Conservation (phyloP, 2,113 vertebrate species). For the Aix galericulata region DNA sequence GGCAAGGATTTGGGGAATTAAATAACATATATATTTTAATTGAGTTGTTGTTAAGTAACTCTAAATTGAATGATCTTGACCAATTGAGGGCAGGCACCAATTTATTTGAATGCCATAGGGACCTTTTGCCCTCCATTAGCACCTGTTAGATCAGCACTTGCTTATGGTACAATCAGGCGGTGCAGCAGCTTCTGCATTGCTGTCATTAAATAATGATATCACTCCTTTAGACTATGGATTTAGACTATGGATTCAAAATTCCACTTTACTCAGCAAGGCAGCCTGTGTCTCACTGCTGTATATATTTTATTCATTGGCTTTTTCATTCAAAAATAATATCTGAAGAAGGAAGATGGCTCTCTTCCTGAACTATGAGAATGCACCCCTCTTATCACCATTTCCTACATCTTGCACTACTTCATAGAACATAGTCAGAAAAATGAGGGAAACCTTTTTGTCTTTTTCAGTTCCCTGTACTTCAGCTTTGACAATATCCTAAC, state of each 20-base stretch:
- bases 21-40: not conserved
- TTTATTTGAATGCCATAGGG: no score
- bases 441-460: rapidly evolving
- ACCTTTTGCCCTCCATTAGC: no score
- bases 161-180: no score
- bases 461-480: not conserved
- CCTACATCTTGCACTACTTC: not conserved
- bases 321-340: not conserved
- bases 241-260: not conserved
- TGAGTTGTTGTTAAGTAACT: not conserved
- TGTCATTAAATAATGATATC: no score
- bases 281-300: not conserved
- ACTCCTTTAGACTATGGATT: not conserved
- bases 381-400: not conserved
- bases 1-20: not conserved
- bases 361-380: not conserved
- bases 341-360: not conserved
- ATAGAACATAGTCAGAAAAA: not conserved
- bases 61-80: no score
- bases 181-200: no score
- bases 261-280: not conserved
- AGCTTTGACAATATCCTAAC: not conserved
- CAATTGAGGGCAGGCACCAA: no score
- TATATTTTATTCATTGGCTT: not conserved
- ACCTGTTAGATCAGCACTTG: no score